Evolutionary conservation across 2,113 vertebrate species (phyloP).

Genomic region (Raja brachyura): DNA sequence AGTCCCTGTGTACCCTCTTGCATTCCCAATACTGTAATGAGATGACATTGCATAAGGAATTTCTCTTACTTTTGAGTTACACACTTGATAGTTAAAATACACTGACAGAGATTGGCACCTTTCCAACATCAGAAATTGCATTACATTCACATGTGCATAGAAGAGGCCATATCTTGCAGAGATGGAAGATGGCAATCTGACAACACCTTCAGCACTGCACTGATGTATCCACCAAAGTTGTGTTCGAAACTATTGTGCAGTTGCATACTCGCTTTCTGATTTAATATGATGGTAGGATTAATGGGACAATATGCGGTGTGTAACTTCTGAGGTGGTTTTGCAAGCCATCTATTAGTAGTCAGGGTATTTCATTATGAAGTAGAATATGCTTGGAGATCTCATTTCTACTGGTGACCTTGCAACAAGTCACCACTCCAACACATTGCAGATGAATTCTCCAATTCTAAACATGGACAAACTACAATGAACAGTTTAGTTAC

Average conservation of each 20-base stretch:
- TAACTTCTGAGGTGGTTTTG: neutral
- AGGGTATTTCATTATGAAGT: neutral
- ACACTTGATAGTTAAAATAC: neutral
- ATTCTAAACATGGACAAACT: too few species aligned
- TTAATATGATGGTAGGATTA: too few species aligned
- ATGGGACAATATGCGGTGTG: neutral
- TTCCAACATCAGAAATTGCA: neutral
- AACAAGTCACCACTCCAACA: too few species aligned
- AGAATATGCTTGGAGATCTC: neutral
- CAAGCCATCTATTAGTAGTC: neutral
- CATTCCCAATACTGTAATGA: too few species aligned
- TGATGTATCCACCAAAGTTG: too few species aligned
- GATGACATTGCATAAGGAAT: too few species aligned
- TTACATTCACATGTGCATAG: neutral
- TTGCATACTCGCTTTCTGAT: neutral
- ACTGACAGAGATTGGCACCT: neutral
- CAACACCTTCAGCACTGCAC: too few species aligned
- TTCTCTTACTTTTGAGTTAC: neutral
- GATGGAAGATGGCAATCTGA: too few species aligned
- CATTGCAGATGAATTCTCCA: too few species aligned
- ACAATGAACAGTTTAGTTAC: too few species aligned
- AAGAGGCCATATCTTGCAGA: neutral
- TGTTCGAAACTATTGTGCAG: neutral
- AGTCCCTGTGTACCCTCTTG: too few species aligned
- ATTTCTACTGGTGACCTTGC: neutral